phyloP scores from a whole-genome alignment of 2,797 vertebrate species.

The Paratrypauchen microcephalus region DNA sequence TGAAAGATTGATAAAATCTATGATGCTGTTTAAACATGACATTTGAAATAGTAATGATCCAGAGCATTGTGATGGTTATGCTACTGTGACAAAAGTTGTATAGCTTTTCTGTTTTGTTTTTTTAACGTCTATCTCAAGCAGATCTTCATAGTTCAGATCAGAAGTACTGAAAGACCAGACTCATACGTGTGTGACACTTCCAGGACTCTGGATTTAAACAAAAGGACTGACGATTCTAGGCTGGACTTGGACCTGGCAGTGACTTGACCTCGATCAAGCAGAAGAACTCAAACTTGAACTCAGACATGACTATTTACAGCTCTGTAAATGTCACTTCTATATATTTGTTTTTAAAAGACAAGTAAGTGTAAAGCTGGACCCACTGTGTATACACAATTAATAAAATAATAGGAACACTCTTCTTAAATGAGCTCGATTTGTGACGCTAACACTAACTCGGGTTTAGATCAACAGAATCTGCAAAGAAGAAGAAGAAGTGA shows the following conservation, averaged over 20 bases:
- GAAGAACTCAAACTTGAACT: no score
- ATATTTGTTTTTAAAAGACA: not conserved
- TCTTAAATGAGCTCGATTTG: not conserved
- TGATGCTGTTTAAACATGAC: not conserved
- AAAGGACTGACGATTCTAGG: no score
- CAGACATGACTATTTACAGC: no score
- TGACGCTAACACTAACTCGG: not conserved
- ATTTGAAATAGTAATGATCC: not conserved
- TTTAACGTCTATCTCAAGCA: no score
- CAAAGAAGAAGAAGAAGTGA: no score
- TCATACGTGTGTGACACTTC: no score
- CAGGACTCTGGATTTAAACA: no score
- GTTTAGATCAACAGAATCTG: not conserved
- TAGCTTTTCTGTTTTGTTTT: no score
- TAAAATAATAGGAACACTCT: not conserved
- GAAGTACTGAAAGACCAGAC: no score
- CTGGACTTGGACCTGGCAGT: no score
- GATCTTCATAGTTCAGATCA: not conserved
- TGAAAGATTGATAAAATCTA: not conserved
- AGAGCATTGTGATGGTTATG: not conserved
- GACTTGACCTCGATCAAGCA: no score
- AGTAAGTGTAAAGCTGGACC: not conserved
- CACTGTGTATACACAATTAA: not conserved
- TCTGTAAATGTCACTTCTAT: no score
- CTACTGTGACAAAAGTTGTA: not conserved